A percentile compares a stretch with the other conserved stretches of the same genome.
Conservation (phyloP, 2,113 vertebrate genomes). For the Cyprinodon tularosa region DNA sequence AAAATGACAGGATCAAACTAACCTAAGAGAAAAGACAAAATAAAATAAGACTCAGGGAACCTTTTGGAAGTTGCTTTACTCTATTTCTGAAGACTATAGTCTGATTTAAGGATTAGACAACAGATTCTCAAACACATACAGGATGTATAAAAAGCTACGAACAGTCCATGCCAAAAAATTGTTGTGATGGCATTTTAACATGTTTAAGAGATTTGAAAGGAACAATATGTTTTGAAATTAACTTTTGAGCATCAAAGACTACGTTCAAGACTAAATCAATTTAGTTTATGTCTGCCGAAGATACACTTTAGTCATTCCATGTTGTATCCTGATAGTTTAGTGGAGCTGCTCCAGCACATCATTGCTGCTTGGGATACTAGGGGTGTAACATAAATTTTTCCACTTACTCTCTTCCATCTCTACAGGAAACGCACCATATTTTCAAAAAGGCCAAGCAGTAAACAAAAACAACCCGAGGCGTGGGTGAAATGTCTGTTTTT, state of each 20-base stretch:
- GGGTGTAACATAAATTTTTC: constrained; percentile 38
- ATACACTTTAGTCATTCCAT: too few relatives aligned
- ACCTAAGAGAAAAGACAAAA: constrained; percentile 29
- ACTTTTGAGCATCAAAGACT: not conserved
- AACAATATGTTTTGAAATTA: too few relatives aligned
- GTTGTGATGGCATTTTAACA: constrained; percentile 1
- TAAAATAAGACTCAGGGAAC: constrained; percentile 11
- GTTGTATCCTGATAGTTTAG: not conserved
- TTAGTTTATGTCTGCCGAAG: not conserved
- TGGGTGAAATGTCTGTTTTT: constrained; percentile 42
- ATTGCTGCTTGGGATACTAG: constrained; percentile 10
- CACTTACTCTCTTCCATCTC: constrained; percentile 24
- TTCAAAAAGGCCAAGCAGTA: constrained; percentile 22
- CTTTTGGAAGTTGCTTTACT: constrained; percentile 13
- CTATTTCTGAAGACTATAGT: not conserved
- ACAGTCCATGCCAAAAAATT: constrained; percentile 35
- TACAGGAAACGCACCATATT: constrained; percentile 44
- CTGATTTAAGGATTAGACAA: constrained; percentile 33
- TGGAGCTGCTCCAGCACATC: not conserved
- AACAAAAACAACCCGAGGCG: constrained; percentile 52
- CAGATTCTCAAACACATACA: constrained; percentile 40
- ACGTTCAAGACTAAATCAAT: not conserved
- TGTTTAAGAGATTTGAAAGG: too few relatives aligned
- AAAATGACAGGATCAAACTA: constrained; percentile 21
- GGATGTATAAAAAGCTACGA: constrained; percentile 17